These are phyloP conservation scores for Holacanthus passer DNA, from an alignment of 2,113 vertebrate genomes.

Conservation along the genomic window DNA sequence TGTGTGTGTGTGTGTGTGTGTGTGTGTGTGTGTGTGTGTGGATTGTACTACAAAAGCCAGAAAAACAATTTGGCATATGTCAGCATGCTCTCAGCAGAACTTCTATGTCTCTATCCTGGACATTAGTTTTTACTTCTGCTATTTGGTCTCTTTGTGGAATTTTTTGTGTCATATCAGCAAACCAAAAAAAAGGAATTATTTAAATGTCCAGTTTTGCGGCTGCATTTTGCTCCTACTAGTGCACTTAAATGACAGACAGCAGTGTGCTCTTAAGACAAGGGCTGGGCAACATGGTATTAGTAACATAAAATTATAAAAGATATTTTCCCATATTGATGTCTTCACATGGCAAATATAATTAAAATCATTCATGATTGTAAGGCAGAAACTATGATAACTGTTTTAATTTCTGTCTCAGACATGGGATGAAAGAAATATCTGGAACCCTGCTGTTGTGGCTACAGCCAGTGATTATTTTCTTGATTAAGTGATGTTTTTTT, in stretches of 20 bases:
- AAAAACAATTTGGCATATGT: background rate
- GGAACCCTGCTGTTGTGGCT: background rate
- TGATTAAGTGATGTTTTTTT: background rate
- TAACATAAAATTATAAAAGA: background rate
- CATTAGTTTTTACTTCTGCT: background rate
- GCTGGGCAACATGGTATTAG: background rate
- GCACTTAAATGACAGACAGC: too few relatives aligned
- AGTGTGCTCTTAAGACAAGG: background rate
- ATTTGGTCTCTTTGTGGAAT: background rate
- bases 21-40: too few relatives aligned
- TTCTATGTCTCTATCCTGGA: background rate
- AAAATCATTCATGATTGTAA: background rate
- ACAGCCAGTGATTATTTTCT: background rate
- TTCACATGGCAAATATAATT: background rate
- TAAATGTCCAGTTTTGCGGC: background rate
- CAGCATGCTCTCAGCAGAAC: background rate
- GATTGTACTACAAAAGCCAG: background rate
- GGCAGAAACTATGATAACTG: background rate
- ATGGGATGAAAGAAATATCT: background rate
- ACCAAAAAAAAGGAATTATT: background rate
- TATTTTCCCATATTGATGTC: background rate
- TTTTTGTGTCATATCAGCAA: background rate
- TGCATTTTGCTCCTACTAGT: background rate
- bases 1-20: conserved; percentile 1
- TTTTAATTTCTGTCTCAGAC: background rate